Base-by-base conservation (phyloP, 2,888 invertebrate species). In the Aporophyla nigra region DNA sequence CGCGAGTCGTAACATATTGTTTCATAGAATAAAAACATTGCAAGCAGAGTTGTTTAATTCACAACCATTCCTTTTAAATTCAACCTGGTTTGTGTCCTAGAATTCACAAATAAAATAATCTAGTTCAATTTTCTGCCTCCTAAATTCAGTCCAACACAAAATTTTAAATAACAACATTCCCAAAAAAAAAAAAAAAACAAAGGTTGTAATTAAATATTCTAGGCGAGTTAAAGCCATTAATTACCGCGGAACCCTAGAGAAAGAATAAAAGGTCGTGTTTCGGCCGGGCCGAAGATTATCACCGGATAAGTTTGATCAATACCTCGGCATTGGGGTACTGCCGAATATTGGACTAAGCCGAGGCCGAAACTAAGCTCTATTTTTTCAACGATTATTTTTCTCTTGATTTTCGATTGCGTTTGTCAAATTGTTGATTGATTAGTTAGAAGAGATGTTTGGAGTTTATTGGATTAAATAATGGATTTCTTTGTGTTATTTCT, bases 291-390 rank as follows among this genome's bases (percentile, higher is more conserved):
- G 59, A 56, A 78, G 87, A 88, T 88, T 87, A 88, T 88, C 80
- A 79, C 78, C 51, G 82, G 84, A 86, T 87, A 87, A 86, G 72
- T 80, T 82, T 84, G 83, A 88, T 88, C 87, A 86, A 87, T 88
- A 82, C 83, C 75, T 75, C 69, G 61, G 56, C 54, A 58, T 58
- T 59, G 66, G 74, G 73, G 54, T 69, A 75, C 69, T 74, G 75
- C 67, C 67, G 69, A 83, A 78, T 86, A 74, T 76, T 67, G 67
- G n/a, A n/a, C 66, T 51, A 53, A 73, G n/a, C 67, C 21, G 43
- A 24, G 56, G 40, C 10, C 61, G 56, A 53, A 14, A 70, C 21
- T 33, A 58, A 54, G 43, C 61, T 62, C 49, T 74, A 43, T 85
- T 77, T 81, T 65, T 62, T 69, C 16, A 62, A 76, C 62, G 49